Evolutionary conservation across 2,888 invertebrate species (phyloP), one percentile per base, ranked within the genome.

Genomic region (Poecilobothrus nobilitatus): DNA sequence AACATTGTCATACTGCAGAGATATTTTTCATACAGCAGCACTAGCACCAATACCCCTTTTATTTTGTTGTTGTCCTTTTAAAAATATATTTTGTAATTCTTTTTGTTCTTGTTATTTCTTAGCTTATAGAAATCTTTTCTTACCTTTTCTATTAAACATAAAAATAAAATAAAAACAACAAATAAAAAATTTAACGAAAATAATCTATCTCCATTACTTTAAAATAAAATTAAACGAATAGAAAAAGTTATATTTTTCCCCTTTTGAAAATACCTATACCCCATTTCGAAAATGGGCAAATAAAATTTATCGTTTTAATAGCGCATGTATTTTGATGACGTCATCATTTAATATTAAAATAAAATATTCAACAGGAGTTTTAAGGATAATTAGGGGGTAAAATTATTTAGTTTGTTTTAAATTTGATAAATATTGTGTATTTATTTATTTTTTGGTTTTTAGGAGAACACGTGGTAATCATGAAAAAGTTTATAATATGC

Each of bases 1-100:
- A 53, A 12, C 53, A 53, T 15, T 63, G 63, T 63, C 63, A 63
- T 63, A 63, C 63, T 63, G 63, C 63, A 63, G 63, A 63, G 63
- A 63, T 63, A 63, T 63, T 63, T 27, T 63, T 63, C 63, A 63
- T 22, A 15, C 27, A 53, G 53, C 53, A 53, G 53, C 53, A 53
- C 27, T 27, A 27, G 27, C 27, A 27, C 27, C 27, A 27, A 27
- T 27, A 27, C 53, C 53, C 18, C 53, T 53, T 53, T 53, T 18
- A 53, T 53, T 53, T 53, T 15, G 6, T 10, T 9, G 6, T 53
- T 53, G 15, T 53, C 15, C n/a, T 1, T 53, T 37, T 37, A 12
- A 12, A 18, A 18, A 18, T 18, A 8, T 7, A 53, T 53, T 12
- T 53, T 53, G 7, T 53, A 8, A 12, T 53, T 18, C n/a, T 53